Evolutionary conservation across 1,140 invertebrate genomes (phyloP), one percentile per base, ranked within the genome.

Genomic region (Bombus polaris): DNA sequence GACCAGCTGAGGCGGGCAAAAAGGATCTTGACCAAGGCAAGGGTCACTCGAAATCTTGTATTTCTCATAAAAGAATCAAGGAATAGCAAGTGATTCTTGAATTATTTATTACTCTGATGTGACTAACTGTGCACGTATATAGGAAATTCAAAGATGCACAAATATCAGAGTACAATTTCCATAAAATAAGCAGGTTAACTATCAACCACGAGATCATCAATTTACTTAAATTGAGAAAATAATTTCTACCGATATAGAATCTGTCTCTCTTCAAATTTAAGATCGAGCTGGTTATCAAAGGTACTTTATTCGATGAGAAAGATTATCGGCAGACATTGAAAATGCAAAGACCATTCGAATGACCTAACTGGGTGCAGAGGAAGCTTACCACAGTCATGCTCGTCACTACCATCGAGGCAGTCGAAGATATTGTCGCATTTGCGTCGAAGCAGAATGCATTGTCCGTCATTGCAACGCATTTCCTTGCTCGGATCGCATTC

Each of bases 401-500:
- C 96, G 88, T 97, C 96, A 84, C 95, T 96, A 85, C 94, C 94
- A 94, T 97, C 96, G 62, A 92, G 89, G 92, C 96, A 97, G 93
- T 97, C 96, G 80, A 92, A 93, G 81, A 94, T 92, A 85, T 94
- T 94, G 93, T 97, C 95, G 91, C 96, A 97, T 91, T 94, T 94
- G 72, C 91, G 91, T 83, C 89, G 89, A 39, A 92, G 80, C 35
- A 92, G 88, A 87, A 96, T 94, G 89, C 96, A 96, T 74, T 87
- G 87, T 53, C 95, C 95, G 77, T 95, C 90, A n/a, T 91, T 90
- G 86, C 96, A 96, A 73, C 91, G 91, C 94, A 97, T 97, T 93
- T 97, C 95, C 62, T 70, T 90, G 70, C 88, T 90, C 35, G 87
- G 86, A 89, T 94, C 90, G 89, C 93, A 94, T 85, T 92, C 86